Conservation (phyloP, 1,140 invertebrate genomes). For the Nebria ingens region DNA sequence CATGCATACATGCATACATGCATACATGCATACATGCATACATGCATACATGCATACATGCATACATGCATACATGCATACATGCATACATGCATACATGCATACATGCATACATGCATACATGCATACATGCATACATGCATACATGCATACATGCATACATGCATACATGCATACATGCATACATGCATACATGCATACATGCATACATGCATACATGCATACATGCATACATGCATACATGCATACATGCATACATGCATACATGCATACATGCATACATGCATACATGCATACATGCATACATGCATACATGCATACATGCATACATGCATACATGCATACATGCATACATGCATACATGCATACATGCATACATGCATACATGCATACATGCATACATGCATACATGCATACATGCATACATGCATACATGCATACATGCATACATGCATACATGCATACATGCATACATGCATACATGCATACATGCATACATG, state of each 20-base stretch:
- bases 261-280: neutral
- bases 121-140: neutral
- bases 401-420: neutral
- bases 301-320: neutral
- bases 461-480: neutral
- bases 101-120: neutral
- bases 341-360: neutral
- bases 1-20: neutral
- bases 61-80: neutral
- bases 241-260: neutral
- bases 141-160: neutral
- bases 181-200: neutral
- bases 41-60: neutral
- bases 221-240: neutral
- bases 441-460: neutral
- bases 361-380: neutral
- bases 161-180: neutral
- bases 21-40: neutral
- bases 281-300: too few relatives aligned
- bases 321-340: neutral
- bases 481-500: too few relatives aligned
- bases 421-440: neutral
- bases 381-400: neutral
- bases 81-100: too few relatives aligned
- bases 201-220: neutral